Percentiles rank a stretch among this genome's conserved stretches.
phyloP scores from a whole-genome alignment of 2,888 invertebrate species.

The Drosophila kokeensis region DNA sequence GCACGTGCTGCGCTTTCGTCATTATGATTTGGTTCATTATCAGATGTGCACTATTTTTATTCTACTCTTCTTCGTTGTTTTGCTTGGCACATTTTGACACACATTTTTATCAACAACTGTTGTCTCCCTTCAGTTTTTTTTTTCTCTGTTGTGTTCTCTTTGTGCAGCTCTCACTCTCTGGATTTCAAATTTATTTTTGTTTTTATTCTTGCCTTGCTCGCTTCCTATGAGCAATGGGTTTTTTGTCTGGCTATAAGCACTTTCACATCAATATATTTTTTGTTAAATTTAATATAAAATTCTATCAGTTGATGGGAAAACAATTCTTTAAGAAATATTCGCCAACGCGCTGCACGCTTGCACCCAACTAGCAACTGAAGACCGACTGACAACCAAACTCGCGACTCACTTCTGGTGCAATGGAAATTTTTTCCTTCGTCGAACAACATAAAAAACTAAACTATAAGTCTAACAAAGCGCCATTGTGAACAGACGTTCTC shows the following conservation, averaged over 20 bases:
- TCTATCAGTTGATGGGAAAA: not conserved
- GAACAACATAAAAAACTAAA: conserved; percentile 28
- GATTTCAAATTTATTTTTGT: conserved; percentile 25
- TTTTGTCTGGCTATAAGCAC: not conserved
- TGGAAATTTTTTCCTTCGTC: conserved; percentile 57
- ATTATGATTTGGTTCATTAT: conserved; percentile 22
- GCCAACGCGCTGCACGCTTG: conserved; percentile 32
- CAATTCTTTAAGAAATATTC: conserved; percentile 24
- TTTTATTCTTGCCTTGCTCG: conserved; percentile 9
- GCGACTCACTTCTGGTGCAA: conserved; percentile 41
- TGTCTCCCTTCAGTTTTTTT: not conserved
- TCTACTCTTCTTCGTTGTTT: conserved; percentile 6
- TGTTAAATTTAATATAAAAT: conserved; percentile 7
- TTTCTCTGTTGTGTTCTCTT: conserved; percentile 9
- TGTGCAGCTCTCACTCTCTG: not conserved
- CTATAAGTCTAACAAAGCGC: conserved; percentile 34
- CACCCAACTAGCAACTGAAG: conserved; percentile 35
- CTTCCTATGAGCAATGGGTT: conserved; percentile 5
- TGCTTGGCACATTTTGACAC: conserved; percentile 62
- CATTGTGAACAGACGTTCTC: conserved; percentile 11
- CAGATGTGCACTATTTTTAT: conserved; percentile 23
- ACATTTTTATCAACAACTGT: conserved; percentile 67
- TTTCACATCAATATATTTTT: not conserved
- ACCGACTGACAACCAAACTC: conserved; percentile 33
- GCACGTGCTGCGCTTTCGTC: conserved; percentile 30